A percentile compares a stretch with the other conserved stretches of the same genome.
phyloP scores from a whole-genome alignment of 1,140 invertebrate genomes.

The Archivesica marissinica region DNA sequence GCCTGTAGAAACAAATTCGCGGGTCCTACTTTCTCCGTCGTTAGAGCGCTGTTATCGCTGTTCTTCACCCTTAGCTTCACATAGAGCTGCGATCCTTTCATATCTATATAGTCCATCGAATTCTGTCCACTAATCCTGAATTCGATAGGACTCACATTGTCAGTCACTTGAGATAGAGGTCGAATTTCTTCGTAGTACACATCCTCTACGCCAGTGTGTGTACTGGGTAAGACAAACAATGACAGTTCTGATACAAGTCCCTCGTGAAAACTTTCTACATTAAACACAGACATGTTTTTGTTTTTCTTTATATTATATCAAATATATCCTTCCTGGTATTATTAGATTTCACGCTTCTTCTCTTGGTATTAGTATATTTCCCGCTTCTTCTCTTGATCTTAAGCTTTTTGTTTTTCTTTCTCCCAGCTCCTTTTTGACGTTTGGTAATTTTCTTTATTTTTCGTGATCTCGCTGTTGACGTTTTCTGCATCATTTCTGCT shows the following conservation, averaged over 20 bases:
- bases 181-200: slow-evolving; percentile 58
- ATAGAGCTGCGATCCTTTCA: too few species aligned
- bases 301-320: slow-evolving; percentile 36
- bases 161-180: too few species aligned
- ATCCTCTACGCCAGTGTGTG: slow-evolving; percentile 47
- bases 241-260: slow-evolving; percentile 16
- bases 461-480: background rate
- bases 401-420: background rate
- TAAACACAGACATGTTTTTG: slow-evolving; percentile 27
- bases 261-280: slow-evolving; percentile 14
- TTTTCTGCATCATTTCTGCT: background rate
- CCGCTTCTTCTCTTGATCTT: background rate
- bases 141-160: slow-evolving; percentile 13
- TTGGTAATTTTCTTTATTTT: background rate
- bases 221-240: slow-evolving; percentile 50
- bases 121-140: slow-evolving; percentile 53
- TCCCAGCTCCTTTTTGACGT: background rate
- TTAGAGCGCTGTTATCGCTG: too few species aligned
- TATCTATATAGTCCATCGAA: slow-evolving; percentile 58
- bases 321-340: background rate
- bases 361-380: background rate
- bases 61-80: too few species aligned
- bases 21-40: too few species aligned
- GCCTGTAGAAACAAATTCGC: too few species aligned
- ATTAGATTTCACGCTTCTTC: background rate